Conservation (phyloP, 2,113 vertebrate genomes). For the Pelvicachromis taeniatus region DNA sequence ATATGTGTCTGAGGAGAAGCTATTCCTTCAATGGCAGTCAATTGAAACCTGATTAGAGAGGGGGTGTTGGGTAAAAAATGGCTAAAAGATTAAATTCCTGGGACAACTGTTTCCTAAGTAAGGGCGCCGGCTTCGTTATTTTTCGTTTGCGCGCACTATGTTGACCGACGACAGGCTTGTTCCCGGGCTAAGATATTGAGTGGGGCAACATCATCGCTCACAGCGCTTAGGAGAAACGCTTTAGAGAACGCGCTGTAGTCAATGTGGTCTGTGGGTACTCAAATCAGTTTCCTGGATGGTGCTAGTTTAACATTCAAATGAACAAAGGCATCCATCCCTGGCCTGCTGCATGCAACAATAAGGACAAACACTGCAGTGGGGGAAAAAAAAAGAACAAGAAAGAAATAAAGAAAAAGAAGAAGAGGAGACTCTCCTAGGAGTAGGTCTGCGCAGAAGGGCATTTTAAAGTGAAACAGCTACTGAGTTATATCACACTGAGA, state of each 20-base stretch:
- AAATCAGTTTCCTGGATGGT: slow-evolving; percentile 19
- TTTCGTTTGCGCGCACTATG: slow-evolving; percentile 53
- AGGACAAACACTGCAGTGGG: neutral
- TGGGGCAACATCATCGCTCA: slow-evolving; percentile 42
- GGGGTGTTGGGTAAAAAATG: slow-evolving; percentile 57
- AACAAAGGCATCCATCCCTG: slow-evolving; percentile 4
- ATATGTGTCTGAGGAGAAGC: slow-evolving; percentile 48
- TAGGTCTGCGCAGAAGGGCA: slow-evolving; percentile 7
- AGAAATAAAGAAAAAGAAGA: neutral
- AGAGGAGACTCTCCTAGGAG: neutral
- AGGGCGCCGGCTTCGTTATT: slow-evolving; percentile 58
- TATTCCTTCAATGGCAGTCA: slow-evolving; percentile 63
- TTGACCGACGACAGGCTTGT: slow-evolving; percentile 61
- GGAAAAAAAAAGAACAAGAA: neutral
- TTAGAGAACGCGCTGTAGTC: slow-evolving; percentile 9
- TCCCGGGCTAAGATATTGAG: slow-evolving; percentile 49
- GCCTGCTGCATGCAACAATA: neutral
- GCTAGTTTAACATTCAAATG: slow-evolving; percentile 38
- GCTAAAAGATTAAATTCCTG: slow-evolving; percentile 64
- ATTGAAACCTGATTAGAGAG: slow-evolving; percentile 71
- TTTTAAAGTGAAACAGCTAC: slow-evolving; percentile 39
- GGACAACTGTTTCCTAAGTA: slow-evolving; percentile 70
- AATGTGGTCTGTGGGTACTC: slow-evolving; percentile 20
- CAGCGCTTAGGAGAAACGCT: slow-evolving; percentile 13
- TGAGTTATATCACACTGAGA: slow-evolving; percentile 20